Evolutionary conservation across 2,888 invertebrate genomes (phyloP), one percentile per base, ranked within the genome.

Genomic region (Sminthurinus aureus): DNA sequence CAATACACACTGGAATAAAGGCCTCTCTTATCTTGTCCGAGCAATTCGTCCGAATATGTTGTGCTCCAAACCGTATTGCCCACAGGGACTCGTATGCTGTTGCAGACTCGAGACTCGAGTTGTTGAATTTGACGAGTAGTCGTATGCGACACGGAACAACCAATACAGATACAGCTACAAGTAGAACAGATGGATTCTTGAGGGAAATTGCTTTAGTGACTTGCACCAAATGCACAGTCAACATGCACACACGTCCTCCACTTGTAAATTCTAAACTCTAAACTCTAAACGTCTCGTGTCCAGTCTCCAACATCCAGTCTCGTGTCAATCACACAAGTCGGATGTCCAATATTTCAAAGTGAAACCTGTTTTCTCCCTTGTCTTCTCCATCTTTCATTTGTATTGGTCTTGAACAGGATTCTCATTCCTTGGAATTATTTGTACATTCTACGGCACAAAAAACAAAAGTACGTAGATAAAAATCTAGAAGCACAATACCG

Each of bases 251-350:
- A 64, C 66, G n/a, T n/a, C n/a, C n/a, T n/a, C n/a, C 26, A 67
- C 69, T 79, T 51, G 38, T 38, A 6, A 38, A 38, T 38, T n/a
- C n/a, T n/a, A n/a, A n/a, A n/a, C n/a, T n/a, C n/a, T n/a, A n/a
- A n/a, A n/a, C n/a, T n/a, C n/a, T n/a, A n/a, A n/a, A n/a, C n/a
- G 15, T 58, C 58, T 58, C 58, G 1, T 18, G 18, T 18, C 13
- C 58, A 58, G 15, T 15, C 58, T 11, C 52, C 77, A 38, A 66
- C 20, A 84, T 84, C 84, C 83, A 83, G 71, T 84, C 67, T 79
- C 82, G 78, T 84, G 85, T 85, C 85, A 85, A 84, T 85, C 85
- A 84, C 78, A 22, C 84, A 77, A 84, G 79, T 81, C 83, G 81
- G 81, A 84, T 81, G 79, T 81, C 83, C 83, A 83, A 84, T 81